A percentile compares a stretch with the other conserved stretches of the same genome.
Conservation (phyloP, 1,140 invertebrate species). For the Aethina tumida region DNA sequence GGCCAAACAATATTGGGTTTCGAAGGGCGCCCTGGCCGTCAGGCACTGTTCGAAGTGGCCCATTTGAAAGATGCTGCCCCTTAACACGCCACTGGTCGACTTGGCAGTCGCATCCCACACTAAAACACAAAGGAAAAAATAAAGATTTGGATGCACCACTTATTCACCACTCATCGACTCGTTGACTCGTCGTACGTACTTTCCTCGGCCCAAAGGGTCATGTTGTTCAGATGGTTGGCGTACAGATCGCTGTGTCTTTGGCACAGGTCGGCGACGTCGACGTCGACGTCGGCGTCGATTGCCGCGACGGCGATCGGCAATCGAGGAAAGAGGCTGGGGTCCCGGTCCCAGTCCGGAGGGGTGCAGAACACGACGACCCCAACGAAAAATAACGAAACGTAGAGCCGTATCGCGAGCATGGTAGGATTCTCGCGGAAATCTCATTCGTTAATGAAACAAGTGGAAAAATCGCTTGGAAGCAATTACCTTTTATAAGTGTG, state of each 20-base stretch:
- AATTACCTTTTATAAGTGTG: slow-evolving; percentile 26
- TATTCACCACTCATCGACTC: neutral
- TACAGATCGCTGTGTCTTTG: slow-evolving; percentile 23
- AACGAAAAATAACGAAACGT: slow-evolving; percentile 1
- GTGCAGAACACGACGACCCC: neutral
- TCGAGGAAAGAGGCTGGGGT: slow-evolving; percentile 20
- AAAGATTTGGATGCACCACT: neutral
- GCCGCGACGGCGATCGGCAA: slow-evolving; percentile 22
- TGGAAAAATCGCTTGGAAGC: slow-evolving; percentile 13
- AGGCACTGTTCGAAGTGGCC: slow-evolving; percentile 55
- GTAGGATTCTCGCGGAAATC: neutral
- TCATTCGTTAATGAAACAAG: slow-evolving; percentile 5
- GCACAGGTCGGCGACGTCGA: slow-evolving; percentile 18
- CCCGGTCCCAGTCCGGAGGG: neutral
- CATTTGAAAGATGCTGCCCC: slow-evolving; percentile 46
- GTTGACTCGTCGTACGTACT: slow-evolving; percentile 18
- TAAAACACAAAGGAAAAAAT: slow-evolving; percentile 22
- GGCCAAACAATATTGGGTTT: slow-evolving; percentile 45
- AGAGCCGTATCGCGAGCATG: neutral
- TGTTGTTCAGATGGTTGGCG: slow-evolving; percentile 25
- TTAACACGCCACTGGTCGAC: slow-evolving; percentile 45
- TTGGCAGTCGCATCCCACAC: slow-evolving; percentile 52
- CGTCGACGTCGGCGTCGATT: slow-evolving; percentile 15
- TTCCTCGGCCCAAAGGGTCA: slow-evolving; percentile 27
- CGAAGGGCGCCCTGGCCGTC: slow-evolving; percentile 36